Percentiles rank a stretch among this genome's conserved stretches.
phyloP scores from a whole-genome alignment of 2,888 invertebrate species.

The Laspeyria flexula region DNA sequence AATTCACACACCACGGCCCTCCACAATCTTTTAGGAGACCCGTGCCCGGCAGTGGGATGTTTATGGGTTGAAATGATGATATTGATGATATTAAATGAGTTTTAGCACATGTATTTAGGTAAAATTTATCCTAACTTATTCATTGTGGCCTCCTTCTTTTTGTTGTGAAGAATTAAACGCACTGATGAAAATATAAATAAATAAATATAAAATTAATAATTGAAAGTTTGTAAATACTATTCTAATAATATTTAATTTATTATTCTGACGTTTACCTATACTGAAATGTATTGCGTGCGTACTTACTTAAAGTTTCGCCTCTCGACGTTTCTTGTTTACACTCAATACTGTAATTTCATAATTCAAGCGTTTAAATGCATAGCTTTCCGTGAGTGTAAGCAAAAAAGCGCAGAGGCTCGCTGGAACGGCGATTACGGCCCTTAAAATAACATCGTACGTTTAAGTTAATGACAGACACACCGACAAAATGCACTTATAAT shows the following conservation, averaged over 20 bases:
- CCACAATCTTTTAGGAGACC: too few relatives aligned
- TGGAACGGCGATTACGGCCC: slow-evolving; percentile 80
- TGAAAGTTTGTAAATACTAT: too few relatives aligned
- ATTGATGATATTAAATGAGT: too few relatives aligned
- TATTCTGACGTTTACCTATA: too few relatives aligned
- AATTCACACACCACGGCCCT: too few relatives aligned
- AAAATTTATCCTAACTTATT: too few relatives aligned
- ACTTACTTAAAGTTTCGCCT: slow-evolving; percentile 23
- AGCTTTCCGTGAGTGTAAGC: slow-evolving; percentile 80
- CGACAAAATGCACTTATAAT: slow-evolving; percentile 85
- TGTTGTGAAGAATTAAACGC: slow-evolving; percentile 1
- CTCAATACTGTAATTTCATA: slow-evolving; percentile 85
- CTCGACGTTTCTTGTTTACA: slow-evolving; percentile 71
- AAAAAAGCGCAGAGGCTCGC: slow-evolving; percentile 75
- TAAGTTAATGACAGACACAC: slow-evolving; percentile 85
- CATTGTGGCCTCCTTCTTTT: too few relatives aligned
- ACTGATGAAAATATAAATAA: slow-evolving; percentile 9
- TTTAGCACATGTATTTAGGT: too few relatives aligned
- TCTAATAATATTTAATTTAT: too few relatives aligned
- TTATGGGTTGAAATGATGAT: too few relatives aligned
- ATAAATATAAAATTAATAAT: background rate
- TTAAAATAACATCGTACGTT: slow-evolving; percentile 86
- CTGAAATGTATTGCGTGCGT: slow-evolving; percentile 28
- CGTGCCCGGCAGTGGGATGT: too few relatives aligned
- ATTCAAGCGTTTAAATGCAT: slow-evolving; percentile 86